Evolutionary conservation across 2,113 vertebrate species (phyloP).

Genomic region (Chlorocebus sabaeus): DNA sequence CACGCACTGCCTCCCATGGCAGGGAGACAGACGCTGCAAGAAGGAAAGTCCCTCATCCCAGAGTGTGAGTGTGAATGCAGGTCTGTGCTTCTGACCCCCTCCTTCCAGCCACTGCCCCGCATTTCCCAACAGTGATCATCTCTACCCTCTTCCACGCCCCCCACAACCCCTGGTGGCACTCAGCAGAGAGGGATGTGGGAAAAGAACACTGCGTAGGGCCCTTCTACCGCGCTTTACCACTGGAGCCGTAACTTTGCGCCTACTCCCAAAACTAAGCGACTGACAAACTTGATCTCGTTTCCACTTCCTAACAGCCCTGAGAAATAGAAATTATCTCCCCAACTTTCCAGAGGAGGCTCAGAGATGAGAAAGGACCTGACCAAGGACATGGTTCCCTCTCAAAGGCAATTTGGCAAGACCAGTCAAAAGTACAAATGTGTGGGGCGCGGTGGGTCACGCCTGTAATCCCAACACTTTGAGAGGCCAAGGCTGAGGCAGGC

Average conservation of each 20-base stretch:
- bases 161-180: neutral
- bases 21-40: neutral
- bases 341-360: neutral
- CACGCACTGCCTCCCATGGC: rapidly evolving
- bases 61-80: neutral
- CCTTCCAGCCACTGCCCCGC: neutral
- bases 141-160: no score
- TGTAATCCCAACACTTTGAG: no score
- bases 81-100: neutral
- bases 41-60: neutral
- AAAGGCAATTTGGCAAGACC: neutral
- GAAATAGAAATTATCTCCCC: neutral
- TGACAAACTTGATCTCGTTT: neutral
- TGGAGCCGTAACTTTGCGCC: neutral
- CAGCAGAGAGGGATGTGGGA: neutral
- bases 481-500: no score
- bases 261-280: neutral
- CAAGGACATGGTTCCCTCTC: neutral
- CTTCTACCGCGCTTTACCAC: neutral
- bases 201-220: neutral
- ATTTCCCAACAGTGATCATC: neutral
- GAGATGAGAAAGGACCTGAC: neutral
- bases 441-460: no score
- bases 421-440: neutral
- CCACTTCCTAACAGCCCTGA: neutral